Conservation (phyloP, 2,113 vertebrate genomes). For the Aphelocoma coerulescens region DNA sequence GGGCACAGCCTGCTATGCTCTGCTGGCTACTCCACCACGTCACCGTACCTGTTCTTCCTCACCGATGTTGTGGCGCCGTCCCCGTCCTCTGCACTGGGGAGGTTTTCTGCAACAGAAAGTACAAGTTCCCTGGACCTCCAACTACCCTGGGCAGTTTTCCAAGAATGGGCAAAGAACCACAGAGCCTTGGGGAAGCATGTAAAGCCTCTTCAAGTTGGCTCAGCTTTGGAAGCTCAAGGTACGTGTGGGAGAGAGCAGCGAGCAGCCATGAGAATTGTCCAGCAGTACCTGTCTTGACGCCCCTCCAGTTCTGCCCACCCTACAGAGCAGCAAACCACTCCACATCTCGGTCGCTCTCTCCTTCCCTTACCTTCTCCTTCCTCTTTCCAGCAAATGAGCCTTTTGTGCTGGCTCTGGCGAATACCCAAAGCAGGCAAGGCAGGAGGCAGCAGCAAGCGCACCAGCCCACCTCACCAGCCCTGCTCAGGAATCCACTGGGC, state of each 20-base stretch:
- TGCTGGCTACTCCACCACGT: conserved; percentile 23
- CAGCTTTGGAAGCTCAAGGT: neutral
- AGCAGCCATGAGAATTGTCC: neutral
- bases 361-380: neutral
- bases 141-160: neutral
- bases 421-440: neutral
- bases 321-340: neutral
- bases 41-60: conserved; percentile 43
- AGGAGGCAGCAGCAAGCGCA: neutral
- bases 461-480: neutral
- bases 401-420: neutral
- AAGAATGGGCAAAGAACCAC: neutral
- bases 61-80: fast-evolving
- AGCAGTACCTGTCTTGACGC: neutral
- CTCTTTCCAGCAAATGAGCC: neutral
- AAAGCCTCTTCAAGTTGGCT: neutral
- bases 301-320: neutral
- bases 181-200: neutral
- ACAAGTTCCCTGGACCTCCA: neutral
- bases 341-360: neutral
- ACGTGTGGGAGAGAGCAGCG: neutral
- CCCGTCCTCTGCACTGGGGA: neutral
- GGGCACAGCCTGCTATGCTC: fast-evolving
- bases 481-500: neutral
- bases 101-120: conserved; percentile 29